Percentiles rank a stretch among this genome's conserved stretches.
Evolutionary conservation across 2,888 invertebrate genomes (phyloP).

Genomic region (Psococerastis gibbosa): DNA sequence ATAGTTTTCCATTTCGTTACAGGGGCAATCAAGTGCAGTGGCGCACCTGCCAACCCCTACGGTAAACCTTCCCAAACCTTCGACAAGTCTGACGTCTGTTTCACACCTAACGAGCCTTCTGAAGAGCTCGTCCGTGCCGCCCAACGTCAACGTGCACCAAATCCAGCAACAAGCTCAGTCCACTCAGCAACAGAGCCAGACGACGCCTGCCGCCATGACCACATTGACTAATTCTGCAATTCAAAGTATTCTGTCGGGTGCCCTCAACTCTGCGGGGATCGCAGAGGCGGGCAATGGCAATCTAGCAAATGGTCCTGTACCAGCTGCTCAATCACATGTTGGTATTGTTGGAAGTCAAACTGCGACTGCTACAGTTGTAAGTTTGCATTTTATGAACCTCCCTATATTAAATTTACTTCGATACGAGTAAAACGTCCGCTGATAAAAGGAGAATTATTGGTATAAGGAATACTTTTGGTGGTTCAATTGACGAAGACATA

Average conservation of each 20-base stretch:
- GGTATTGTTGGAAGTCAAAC: not conserved
- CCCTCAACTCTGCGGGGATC: slow-evolving; percentile 1
- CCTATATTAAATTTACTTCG: too few relatives aligned
- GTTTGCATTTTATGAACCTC: not conserved
- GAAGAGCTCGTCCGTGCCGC: not conserved
- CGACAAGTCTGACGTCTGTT: slow-evolving; percentile 20
- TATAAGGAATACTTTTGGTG: too few relatives aligned
- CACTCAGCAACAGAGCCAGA: not conserved
- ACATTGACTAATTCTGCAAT: slow-evolving; percentile 2
- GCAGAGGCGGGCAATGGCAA: not conserved
- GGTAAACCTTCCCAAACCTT: slow-evolving; percentile 34
- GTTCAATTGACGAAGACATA: too few relatives aligned
- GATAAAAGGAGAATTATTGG: too few relatives aligned
- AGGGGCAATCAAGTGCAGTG: too few relatives aligned
- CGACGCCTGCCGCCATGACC: not conserved
- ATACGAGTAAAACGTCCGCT: too few relatives aligned
- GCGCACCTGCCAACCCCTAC: too few relatives aligned
- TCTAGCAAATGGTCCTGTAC: slow-evolving; percentile 4
- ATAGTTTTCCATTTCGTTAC: too few relatives aligned
- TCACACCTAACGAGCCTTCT: not conserved
- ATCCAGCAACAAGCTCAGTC: not conserved
- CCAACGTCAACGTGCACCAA: slow-evolving; percentile 9
- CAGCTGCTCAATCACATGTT: not conserved
- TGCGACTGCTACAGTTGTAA: not conserved
- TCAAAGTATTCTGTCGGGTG: slow-evolving; percentile 1